Evolutionary conservation across 2,888 invertebrate genomes (phyloP), one percentile per base, ranked within the genome.

Genomic region (Machimus atricapillus): DNA sequence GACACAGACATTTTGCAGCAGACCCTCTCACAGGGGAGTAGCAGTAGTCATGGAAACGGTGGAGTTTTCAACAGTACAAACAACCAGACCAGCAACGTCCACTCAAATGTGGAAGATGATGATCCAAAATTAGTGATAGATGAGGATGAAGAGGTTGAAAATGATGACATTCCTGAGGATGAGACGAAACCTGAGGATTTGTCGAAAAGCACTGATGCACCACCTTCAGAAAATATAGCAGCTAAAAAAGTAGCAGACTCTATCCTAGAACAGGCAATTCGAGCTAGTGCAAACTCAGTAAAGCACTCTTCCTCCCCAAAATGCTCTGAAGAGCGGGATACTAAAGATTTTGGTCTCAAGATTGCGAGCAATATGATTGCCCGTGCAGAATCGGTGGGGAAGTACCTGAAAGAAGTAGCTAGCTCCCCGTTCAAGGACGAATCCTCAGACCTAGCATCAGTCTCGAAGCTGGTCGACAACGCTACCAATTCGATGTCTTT

Each of bases 391-490:
- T 91, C 91, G 0, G 91, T 92, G 46, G 92, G 91, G n/a, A 92
- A 92, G 87, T 91, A 91, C 2, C 89, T 92, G 0, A 92, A 92
- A 56, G 91, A 92, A 79, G 91, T 92, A 1, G 92, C 92, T 86
- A 92, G 91, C 83, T 92, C 92, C 78, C 91, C 92, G 77, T 91
- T 91, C 87, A 91, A 94, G 90, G 95, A 95, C 87, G 93, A 94
- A 88, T 93, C 93, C 79, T 93, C 93, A 77, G 97, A 97, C 91
- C 93, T 97, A 89, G 97, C 97, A 19, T 95, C 97, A 12, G 95
- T 97, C 0, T 95, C 96, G 0, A 94, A 95, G 89, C 93, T 97
- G 56, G 92, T 97, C 87, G 96, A 96, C 90, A 96, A 97, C 88
- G 97, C 98, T 0, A 93, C 94, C 12, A 94, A 93, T 89, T 93